Evolutionary conservation across 2,888 invertebrate species (phyloP).

Genomic region (Carpatolechia fugitivella): DNA sequence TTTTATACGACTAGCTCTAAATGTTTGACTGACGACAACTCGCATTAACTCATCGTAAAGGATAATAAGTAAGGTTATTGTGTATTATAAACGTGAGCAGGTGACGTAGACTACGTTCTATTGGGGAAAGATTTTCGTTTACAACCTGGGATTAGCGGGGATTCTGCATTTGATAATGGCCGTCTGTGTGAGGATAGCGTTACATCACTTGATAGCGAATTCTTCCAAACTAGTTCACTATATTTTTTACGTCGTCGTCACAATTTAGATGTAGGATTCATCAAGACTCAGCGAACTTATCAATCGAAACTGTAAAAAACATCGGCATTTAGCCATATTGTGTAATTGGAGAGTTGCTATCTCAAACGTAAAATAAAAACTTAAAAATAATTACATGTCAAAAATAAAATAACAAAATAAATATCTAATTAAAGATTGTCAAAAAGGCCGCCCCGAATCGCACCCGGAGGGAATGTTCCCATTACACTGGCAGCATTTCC

Average conservation of each 20-base stretch:
- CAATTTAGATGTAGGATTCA: slow-evolving; percentile 9
- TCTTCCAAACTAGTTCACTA: slow-evolving; percentile 17
- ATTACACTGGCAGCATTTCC: no score
- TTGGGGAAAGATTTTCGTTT: slow-evolving; percentile 72
- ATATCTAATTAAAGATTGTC: no score
- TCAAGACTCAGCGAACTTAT: not conserved
- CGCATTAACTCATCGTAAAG: slow-evolving; percentile 72
- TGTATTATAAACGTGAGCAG: slow-evolving; percentile 47
- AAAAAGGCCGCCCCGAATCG: no score
- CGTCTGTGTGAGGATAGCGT: slow-evolving; percentile 42
- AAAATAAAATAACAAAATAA: no score
- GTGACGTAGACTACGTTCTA: slow-evolving; percentile 53
- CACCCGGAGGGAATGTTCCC: no score
- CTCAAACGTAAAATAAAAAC: no score
- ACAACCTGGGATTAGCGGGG: slow-evolving; percentile 66
- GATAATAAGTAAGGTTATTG: slow-evolving; percentile 76
- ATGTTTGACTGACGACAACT: slow-evolving; percentile 68
- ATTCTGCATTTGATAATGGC: slow-evolving; percentile 64
- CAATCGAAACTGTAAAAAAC: not conserved
- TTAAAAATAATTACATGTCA: no score
- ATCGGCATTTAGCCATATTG: no score
- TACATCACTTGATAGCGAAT: slow-evolving; percentile 60
- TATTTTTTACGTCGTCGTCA: slow-evolving; percentile 16
- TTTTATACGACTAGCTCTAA: slow-evolving; percentile 69
- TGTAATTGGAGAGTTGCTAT: no score